Percentiles rank a stretch among this genome's conserved stretches.
Evolutionary conservation across 2,113 vertebrate genomes (phyloP).

Genomic region (Cygnus buccinator): DNA sequence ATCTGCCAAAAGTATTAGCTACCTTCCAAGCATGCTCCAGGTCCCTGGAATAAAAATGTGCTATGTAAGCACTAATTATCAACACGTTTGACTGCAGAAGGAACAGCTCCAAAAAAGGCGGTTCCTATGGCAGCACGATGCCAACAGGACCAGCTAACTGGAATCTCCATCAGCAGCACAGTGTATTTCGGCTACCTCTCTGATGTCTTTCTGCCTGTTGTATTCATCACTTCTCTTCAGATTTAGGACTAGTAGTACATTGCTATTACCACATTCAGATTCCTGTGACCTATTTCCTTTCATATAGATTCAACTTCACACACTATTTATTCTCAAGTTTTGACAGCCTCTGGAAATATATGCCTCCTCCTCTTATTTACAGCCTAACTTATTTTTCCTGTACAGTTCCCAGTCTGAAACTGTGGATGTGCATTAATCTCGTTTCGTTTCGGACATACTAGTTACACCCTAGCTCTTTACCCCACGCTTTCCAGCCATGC

Average conservation of each 20-base stretch:
- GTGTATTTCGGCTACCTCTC: background rate
- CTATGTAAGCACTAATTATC: background rate
- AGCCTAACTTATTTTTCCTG: background rate
- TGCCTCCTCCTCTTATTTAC: slow-evolving; percentile 16
- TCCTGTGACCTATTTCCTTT: slow-evolving; percentile 56
- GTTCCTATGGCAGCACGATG: background rate
- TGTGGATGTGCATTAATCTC: background rate
- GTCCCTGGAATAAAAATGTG: background rate
- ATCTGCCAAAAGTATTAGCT: background rate
- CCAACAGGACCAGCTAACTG: background rate
- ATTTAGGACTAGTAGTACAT: slow-evolving; percentile 14
- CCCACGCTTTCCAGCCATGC: background rate
- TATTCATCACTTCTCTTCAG: background rate
- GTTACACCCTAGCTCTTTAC: background rate
- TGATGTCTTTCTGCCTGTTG: background rate
- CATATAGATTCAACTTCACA: slow-evolving; percentile 26
- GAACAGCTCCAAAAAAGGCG: background rate
- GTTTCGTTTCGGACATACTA: background rate
- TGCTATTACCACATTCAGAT: slow-evolving; percentile 11
- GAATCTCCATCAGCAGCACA: background rate
- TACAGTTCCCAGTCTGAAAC: background rate
- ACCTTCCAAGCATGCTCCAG: background rate
- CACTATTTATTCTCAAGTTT: slow-evolving; percentile 26
- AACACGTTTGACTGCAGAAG: background rate
- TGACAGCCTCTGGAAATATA: slow-evolving; percentile 39